phyloP scores from a whole-genome alignment of 1,140 invertebrate genomes.

The Zaprionus vittiger region DNA sequence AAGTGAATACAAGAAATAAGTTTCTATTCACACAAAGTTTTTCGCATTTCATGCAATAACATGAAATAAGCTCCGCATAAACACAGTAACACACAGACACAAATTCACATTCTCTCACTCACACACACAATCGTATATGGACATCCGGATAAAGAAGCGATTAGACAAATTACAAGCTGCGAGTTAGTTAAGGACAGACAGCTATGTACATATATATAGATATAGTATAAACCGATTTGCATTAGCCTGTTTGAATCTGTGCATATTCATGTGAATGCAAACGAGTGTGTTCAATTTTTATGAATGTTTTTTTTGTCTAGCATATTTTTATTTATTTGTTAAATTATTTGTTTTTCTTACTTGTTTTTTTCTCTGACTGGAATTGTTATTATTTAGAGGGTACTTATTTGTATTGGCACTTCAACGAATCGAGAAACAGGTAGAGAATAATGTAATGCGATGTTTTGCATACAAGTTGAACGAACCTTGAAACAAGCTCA shows the following conservation, averaged over 20 bases:
- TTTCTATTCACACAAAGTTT: too few species aligned
- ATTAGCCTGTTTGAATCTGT: not conserved
- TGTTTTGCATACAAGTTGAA: not conserved
- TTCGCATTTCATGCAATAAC: too few species aligned
- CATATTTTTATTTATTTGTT: not conserved
- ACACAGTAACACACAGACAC: not conserved
- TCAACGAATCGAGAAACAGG: not conserved
- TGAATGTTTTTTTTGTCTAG: not conserved
- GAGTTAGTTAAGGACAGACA: not conserved
- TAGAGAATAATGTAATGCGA: not conserved
- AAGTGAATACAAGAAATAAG: too few species aligned
- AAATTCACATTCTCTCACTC: not conserved
- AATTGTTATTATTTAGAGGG: not conserved
- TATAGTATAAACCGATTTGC: not conserved
- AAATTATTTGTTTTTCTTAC: not conserved
- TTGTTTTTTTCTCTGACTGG: not conserved
- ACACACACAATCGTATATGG: not conserved
- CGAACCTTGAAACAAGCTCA: not conserved
- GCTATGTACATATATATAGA: not conserved
- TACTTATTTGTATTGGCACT: not conserved
- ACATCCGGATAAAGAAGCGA: slow-evolving; percentile 2
- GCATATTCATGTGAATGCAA: slow-evolving; percentile 5
- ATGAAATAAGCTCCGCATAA: not conserved
- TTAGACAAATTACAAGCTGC: not conserved
- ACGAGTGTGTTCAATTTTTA: not conserved